Evolutionary conservation across 2,113 vertebrate species (phyloP), one percentile per base, ranked within the genome.

Genomic region (Mustelus asterias): DNA sequence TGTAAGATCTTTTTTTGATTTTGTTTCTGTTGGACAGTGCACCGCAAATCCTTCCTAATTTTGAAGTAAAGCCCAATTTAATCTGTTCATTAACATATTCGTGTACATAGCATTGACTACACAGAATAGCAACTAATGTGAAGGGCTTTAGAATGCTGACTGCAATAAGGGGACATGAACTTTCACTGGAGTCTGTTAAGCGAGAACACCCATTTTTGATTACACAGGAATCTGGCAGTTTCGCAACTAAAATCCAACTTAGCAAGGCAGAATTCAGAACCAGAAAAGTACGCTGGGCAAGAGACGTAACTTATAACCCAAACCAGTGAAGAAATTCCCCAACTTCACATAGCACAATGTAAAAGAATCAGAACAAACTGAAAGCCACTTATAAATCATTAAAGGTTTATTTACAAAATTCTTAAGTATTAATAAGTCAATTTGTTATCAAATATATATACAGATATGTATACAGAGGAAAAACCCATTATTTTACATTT

Each of bases 391-490:
- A 95, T 70, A 95, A 95, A 95, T 95, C 94, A 95, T 13, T 72
- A 95, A 72, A 44, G 41, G 69, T 95, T 95, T 95, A 95, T 95
- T 95, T 95, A 95, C 94, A 95, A 95, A 95, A 95, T 95, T 95
- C 67, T 72, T 95, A 95, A 54, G 94, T 95, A 95, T 95, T 95
- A 95, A 95, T 95, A 95, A 70, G 93, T 70, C 93, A 95, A 95
- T 95, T 54, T 95, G 94, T 95, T 95, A 95, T 95, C 94, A 95
- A 95, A 95, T 95, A 95, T 95, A 95, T 95, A 95, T 95, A 95
- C 63, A 60, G 41, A 70, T 95, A 95, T 95, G 67, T 95, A 95
- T 95, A 95, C 69, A 95, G 63, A 95, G 94, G 48, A 33, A 54
- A 95, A 95, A 95, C 13, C 67, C 94, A 90, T 90, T 95, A 95